Conservation (phyloP, 2,888 invertebrate species). For the Tiliacea aurago region DNA sequence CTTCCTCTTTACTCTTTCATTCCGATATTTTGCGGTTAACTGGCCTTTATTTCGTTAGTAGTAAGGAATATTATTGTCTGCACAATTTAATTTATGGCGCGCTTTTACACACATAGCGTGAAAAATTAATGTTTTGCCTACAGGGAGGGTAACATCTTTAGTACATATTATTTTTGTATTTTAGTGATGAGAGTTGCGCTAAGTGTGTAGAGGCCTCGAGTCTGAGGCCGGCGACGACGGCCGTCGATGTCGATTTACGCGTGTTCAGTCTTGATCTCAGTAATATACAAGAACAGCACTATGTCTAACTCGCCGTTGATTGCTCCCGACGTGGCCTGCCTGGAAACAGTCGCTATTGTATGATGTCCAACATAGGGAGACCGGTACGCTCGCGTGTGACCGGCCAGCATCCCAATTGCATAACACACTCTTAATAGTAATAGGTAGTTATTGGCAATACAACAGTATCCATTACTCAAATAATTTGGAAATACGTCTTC, state of each 20-base stretch:
- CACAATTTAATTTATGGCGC: conserved; percentile 35
- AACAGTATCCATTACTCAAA: neutral
- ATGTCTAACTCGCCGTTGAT: conserved; percentile 21
- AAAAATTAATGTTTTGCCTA: conserved; percentile 43
- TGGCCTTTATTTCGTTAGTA: conserved; percentile 64
- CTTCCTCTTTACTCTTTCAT: conserved; percentile 83
- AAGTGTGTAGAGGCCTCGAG: conserved; percentile 60
- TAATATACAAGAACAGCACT: conserved; percentile 55
- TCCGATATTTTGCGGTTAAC: conserved; percentile 74
- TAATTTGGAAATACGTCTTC: neutral
- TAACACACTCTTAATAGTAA: conserved; percentile 5
- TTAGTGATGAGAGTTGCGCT: conserved; percentile 58
- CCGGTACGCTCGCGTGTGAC: conserved; percentile 1
- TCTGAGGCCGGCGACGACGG: conserved; percentile 45
- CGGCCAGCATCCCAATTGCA: neutral
- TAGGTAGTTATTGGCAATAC: neutral
- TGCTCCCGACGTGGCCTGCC: conserved; percentile 35
- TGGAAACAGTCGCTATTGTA: conserved; percentile 45
- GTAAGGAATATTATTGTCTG: conserved; percentile 54
- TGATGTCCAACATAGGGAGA: neutral
- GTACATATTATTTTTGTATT: conserved; percentile 59
- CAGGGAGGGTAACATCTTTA: conserved; percentile 60
- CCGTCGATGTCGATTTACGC: conserved; percentile 1
- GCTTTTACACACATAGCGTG: conserved; percentile 61
- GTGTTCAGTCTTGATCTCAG: conserved; percentile 64